A percentile compares a stretch with the other conserved stretches of the same genome.
Evolutionary conservation across 2,888 invertebrate species (phyloP).

Genomic region (Hydrotaea cyrtoneurina): DNA sequence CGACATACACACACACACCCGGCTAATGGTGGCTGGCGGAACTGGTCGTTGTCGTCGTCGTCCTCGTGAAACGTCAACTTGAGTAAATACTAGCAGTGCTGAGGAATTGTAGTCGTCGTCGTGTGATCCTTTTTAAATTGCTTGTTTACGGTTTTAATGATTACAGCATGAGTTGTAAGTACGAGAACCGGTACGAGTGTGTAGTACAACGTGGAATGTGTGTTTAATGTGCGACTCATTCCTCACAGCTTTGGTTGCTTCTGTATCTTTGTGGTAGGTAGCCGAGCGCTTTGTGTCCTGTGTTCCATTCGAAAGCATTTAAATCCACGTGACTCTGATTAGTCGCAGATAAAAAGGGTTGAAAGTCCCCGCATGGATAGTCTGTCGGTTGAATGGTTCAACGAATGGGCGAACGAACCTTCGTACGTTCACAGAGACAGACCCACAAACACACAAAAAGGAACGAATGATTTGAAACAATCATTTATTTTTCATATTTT

Average conservation of each 20-base stretch:
- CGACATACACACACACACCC: too few species aligned
- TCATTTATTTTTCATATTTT: conserved; percentile 66
- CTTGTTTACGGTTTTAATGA: conserved; percentile 65
- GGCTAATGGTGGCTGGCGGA: background rate
- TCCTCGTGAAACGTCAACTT: conserved; percentile 9
- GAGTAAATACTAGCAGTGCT: conserved; percentile 13
- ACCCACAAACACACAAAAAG: background rate
- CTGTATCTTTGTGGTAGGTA: conserved; percentile 47
- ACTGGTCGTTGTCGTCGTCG: background rate
- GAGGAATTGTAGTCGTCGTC: conserved; percentile 19
- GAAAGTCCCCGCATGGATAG: conserved; percentile 61
- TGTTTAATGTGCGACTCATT: conserved; percentile 60
- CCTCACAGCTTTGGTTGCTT: conserved; percentile 50
- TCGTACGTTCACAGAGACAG: background rate
- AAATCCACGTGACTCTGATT: conserved; percentile 69
- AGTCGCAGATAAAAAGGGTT: conserved; percentile 68
- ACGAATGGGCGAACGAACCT: conserved; percentile 24
- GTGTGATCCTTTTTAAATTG: conserved; percentile 64
- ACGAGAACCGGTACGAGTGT: conserved; percentile 25
- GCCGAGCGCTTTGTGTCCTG: conserved; percentile 41
- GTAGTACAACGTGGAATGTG: conserved; percentile 50
- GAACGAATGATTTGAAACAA: conserved; percentile 61
- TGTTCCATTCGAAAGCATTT: conserved; percentile 65
- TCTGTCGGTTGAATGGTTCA: conserved; percentile 49
- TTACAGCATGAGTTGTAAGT: conserved; percentile 60